A percentile compares a stretch with the other conserved stretches of the same genome.
Conservation (phyloP, 2,888 invertebrate genomes). For the Apamea sordens region DNA sequence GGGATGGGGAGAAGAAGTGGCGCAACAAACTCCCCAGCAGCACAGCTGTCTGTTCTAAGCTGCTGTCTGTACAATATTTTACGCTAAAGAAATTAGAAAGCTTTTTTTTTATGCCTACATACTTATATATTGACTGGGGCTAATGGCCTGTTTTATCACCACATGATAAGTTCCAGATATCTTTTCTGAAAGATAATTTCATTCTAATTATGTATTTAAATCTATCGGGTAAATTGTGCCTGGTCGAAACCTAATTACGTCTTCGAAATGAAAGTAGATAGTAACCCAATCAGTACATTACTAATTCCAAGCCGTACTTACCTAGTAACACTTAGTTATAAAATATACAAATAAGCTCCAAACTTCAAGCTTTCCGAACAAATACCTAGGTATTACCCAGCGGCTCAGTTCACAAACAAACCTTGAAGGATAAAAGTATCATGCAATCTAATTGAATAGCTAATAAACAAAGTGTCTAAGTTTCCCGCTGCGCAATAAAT, state of each 20-base stretch:
- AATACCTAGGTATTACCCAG: conserved; percentile 17
- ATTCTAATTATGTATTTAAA: not conserved
- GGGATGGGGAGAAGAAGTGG: too few species aligned
- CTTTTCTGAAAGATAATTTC: not conserved
- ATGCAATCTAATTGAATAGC: conserved; percentile 81
- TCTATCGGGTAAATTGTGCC: not conserved
- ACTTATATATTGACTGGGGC: not conserved
- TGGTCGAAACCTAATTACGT: not conserved
- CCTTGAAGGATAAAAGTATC: conserved; percentile 67
- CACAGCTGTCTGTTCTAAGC: too few species aligned
- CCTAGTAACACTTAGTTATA: not conserved
- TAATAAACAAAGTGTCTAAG: conserved; percentile 83
- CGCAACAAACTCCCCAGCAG: too few species aligned
- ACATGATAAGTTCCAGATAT: not conserved
- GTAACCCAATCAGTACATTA: not conserved
- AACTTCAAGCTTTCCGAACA: conserved; percentile 19
- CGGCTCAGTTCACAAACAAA: conserved; percentile 47
- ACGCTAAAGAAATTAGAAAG: too few species aligned
- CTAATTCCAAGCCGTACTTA: conserved; percentile 8
- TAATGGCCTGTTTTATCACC: not conserved
- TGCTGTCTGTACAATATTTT: too few species aligned
- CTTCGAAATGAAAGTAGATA: not conserved
- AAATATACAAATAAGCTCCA: conserved; percentile 17
- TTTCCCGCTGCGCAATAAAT: conserved; percentile 81
- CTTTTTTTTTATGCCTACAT: not conserved